phyloP scores from a whole-genome alignment of 2,888 invertebrate species.

The Drosophila cracens region DNA sequence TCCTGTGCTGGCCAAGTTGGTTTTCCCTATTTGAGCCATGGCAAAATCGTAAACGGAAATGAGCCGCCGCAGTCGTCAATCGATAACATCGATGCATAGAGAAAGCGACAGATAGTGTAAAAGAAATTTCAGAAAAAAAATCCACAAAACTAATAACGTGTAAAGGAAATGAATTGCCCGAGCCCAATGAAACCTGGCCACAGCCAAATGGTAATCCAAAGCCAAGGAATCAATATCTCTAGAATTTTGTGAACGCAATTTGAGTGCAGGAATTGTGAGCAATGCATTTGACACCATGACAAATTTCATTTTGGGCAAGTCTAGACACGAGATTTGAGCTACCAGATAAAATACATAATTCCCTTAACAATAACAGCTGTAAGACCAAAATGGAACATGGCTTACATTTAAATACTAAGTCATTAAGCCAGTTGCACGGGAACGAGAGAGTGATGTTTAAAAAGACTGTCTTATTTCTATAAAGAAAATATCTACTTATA shows the following conservation, averaged over 20 bases:
- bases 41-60: conserved; percentile 68
- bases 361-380: conserved; percentile 25
- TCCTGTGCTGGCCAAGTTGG: conserved; percentile 52
- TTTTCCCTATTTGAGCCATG: conserved; percentile 63
- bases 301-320: conserved; percentile 22
- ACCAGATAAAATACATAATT: conserved; percentile 21
- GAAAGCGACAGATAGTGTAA: conserved; percentile 1
- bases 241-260: conserved; percentile 33
- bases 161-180: conserved; percentile 67
- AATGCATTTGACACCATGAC: conserved; percentile 49
- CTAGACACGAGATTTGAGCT: conserved; percentile 32
- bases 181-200: conserved; percentile 68
- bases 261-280: conserved; percentile 16
- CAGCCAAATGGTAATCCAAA: conserved; percentile 44
- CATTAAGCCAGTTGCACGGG: conserved; percentile 27
- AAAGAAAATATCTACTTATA: neutral
- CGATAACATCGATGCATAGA: conserved; percentile 65
- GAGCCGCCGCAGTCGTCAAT: conserved; percentile 64
- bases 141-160: conserved; percentile 73
- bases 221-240: conserved; percentile 55
- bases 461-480: neutral
- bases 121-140: conserved; percentile 10
- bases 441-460: neutral
- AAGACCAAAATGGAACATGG: conserved; percentile 3
- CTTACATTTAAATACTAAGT: conserved; percentile 36